These are phyloP conservation scores for Melangyna quadrimaculata DNA, from an alignment of 2,888 invertebrate genomes.

Conservation along the genomic window DNA sequence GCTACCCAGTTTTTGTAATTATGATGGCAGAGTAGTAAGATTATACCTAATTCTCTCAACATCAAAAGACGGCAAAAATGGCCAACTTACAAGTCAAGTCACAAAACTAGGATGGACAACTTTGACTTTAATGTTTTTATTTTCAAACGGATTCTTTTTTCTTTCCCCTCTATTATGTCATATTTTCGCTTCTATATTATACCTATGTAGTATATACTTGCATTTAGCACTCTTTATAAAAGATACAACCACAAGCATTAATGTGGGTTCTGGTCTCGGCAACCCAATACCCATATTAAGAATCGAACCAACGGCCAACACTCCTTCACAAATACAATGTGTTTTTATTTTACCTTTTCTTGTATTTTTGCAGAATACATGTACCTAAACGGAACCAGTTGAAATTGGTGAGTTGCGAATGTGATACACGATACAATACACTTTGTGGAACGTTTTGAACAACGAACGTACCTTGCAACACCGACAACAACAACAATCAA, in stretches of 20 bases:
- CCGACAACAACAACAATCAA: not conserved
- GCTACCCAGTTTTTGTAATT: too few relatives aligned
- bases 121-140: not conserved
- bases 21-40: too few relatives aligned
- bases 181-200: not conserved
- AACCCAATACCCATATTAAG: too few relatives aligned
- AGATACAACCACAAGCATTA: not conserved
- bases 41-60: not conserved
- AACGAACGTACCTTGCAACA: not conserved
- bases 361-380: not conserved
- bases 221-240: not conserved
- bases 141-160: not conserved
- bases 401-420: not conserved
- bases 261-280: not conserved
- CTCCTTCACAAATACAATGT: slow-evolving; percentile 14
- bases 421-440: not conserved
- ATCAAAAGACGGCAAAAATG: not conserved
- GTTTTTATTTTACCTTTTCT: not conserved
- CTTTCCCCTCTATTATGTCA: not conserved
- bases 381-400: not conserved
- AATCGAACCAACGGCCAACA: not conserved
- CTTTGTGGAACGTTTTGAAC: not conserved
- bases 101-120: not conserved
- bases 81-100: too few relatives aligned
- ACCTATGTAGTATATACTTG: not conserved